These are phyloP conservation scores for Sardinella longiceps DNA, from an alignment of 2,797 vertebrate genomes.

Conservation along the genomic window DNA sequence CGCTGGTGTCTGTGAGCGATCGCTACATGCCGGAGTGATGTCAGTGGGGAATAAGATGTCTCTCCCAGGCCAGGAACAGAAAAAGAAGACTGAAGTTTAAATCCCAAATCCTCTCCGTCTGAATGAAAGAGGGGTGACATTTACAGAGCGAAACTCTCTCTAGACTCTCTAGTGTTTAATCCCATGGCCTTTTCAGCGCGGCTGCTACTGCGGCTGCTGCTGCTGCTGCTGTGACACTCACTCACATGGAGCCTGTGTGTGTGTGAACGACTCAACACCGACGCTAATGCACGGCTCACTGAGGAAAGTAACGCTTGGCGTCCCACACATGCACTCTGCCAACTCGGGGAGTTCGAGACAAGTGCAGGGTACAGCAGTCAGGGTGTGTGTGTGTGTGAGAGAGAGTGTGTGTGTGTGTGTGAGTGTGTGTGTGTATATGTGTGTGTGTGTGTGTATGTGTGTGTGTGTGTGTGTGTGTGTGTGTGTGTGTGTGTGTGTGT, in stretches of 20 bases:
- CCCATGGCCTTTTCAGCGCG: not conserved
- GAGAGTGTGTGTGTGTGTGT: not conserved
- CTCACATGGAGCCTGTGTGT: not conserved
- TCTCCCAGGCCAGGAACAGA: not conserved
- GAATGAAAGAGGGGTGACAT: conserved; percentile 15
- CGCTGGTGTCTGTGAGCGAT: not conserved
- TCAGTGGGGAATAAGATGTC: not conserved
- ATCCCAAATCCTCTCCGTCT: conserved; percentile 37
- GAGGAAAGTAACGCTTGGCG: not conserved
- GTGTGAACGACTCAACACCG: not conserved
- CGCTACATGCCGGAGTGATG: not conserved
- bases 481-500: not conserved
- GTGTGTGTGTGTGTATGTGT: not conserved
- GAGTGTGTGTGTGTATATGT: not conserved
- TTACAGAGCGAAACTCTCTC: conserved; percentile 4
- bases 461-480: not conserved
- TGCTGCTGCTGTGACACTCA: no score
- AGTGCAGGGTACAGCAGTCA: no score
- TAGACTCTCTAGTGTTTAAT: conserved; percentile 1
- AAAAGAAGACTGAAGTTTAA: conserved; percentile 65
- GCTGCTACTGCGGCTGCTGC: no score
- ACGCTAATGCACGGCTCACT: not conserved
- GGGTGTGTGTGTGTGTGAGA: not conserved
- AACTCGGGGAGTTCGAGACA: no score
- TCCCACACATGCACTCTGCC: not conserved